Conservation (phyloP, 2,888 invertebrate species). For the Drosophila rellima region DNA sequence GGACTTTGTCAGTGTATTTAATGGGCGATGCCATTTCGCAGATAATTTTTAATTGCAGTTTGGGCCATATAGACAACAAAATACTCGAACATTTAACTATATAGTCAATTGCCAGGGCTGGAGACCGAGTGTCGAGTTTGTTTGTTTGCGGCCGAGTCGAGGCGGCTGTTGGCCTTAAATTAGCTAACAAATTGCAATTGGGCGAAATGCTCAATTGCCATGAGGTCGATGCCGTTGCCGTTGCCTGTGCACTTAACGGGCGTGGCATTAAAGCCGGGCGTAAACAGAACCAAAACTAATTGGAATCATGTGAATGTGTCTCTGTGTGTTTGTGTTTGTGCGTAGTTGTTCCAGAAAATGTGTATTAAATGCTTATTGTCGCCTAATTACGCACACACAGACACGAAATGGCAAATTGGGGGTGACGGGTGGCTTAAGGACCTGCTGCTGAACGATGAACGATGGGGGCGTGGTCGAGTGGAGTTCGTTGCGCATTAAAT, state of each 20-base stretch:
- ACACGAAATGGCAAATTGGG: slow-evolving; percentile 43
- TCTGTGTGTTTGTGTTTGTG: slow-evolving; percentile 16
- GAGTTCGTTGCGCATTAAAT: slow-evolving; percentile 66
- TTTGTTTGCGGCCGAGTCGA: slow-evolving; percentile 32
- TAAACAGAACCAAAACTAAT: slow-evolving; percentile 66
- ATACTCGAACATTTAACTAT: background rate
- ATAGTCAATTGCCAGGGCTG: slow-evolving; percentile 25
- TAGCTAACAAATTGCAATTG: slow-evolving; percentile 73
- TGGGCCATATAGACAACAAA: slow-evolving; percentile 13
- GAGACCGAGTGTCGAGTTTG: slow-evolving; percentile 26
- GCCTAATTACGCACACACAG: slow-evolving; percentile 76
- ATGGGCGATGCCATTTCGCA: slow-evolving; percentile 59
- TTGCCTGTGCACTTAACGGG: slow-evolving; percentile 65
- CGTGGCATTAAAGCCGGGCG: slow-evolving; percentile 65
- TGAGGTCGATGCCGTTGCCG: slow-evolving; percentile 21
- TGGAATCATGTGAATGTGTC: slow-evolving; percentile 41
- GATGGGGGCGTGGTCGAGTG: slow-evolving; percentile 38
- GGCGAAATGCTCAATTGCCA: slow-evolving; percentile 51
- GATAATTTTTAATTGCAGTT: slow-evolving; percentile 75
- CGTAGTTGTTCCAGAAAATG: slow-evolving; percentile 62
- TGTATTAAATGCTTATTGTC: slow-evolving; percentile 82
- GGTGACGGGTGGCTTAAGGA: slow-evolving; percentile 26
- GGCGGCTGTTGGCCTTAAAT: slow-evolving; percentile 68
- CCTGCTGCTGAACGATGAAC: slow-evolving; percentile 16
- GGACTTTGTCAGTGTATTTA: slow-evolving; percentile 58